Base-by-base conservation (phyloP, 2,888 invertebrate species). In the Diarsia rubi region DNA sequence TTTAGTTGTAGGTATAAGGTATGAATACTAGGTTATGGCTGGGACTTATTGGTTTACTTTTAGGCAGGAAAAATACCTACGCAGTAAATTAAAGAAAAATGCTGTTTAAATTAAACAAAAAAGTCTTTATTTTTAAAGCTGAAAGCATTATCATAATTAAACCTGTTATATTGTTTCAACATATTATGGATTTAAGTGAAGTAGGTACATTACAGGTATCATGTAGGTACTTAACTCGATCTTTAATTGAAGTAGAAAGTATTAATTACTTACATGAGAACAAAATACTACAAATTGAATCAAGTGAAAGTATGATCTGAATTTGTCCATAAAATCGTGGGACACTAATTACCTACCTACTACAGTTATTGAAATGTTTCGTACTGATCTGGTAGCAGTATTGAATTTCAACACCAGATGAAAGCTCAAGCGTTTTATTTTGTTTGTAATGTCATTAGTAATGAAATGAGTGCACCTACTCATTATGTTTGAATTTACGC, bases 231-330 rank as follows among this genome's bases (percentile, higher is more conserved):
- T 45, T 12, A 72, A 83, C 65, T 65, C n/a, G 71, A 80, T 80
- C 57, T 64, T 69, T 67, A 75, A 78, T 76, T 75, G 16, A 65
- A 11, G 68, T 67, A 71, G 85, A 85, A 82, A 85, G 87, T 86
- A 75, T 85, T 68, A 44, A 76, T 86, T 76, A 73, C 69, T 86
- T 76, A 73, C 69, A 63, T 16, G 69, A 77, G 54, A 77, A 72
- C 69, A 70, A 72, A 81, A 81, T 70, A 75, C 64, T 68, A 76
- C 78, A 78, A 85, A 82, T 81, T 74, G 63, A 57, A 63, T 68
- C 31, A 52, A 67, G 74, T 69, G 76, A 85, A 87, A 85, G 85
- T 69, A 67, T 65, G 73, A 52, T 77, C 83, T 54, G 69, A 77
- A 73, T 78, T 71, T 62, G 64, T 69, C 24, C 47, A 64, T 69